These are phyloP conservation scores for Synaphobranchus kaupii DNA, from an alignment of 2,797 vertebrate genomes.

Conservation along the genomic window DNA sequence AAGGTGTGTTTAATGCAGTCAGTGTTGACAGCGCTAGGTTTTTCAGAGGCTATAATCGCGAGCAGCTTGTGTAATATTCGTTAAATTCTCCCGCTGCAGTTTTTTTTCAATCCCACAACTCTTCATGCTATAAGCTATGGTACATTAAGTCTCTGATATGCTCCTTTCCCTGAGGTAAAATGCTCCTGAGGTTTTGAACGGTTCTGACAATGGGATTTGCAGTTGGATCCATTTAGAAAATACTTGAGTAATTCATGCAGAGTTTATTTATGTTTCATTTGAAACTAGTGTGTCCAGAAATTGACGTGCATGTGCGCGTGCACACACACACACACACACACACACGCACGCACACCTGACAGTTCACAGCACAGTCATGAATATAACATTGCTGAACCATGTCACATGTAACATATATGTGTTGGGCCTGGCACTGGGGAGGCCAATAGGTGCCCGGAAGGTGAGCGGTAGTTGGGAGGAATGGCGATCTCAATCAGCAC, in stretches of 20 bases:
- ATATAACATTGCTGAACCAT: not conserved
- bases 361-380: slow-evolving; percentile 3
- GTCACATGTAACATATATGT: slow-evolving; percentile 2
- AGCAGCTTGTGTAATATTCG: not conserved
- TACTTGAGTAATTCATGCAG: not conserved
- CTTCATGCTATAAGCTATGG: not conserved
- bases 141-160: not conserved
- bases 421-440: not conserved
- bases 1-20: not conserved
- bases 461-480: slow-evolving; percentile 28
- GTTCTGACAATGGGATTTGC: not conserved
- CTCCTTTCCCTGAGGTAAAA: not conserved
- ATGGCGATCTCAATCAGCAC: slow-evolving; percentile 9
- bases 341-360: not conserved
- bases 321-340: slow-evolving; percentile 2
- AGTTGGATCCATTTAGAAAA: not conserved
- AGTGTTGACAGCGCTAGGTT: not conserved
- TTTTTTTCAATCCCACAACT: not conserved
- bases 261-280: not conserved
- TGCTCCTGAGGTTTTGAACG: not conserved
- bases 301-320: not conserved
- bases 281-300: not conserved
- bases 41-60: not conserved
- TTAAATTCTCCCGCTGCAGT: not conserved
- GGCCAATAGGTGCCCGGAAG: not conserved